phyloP scores from a whole-genome alignment of 2,113 vertebrate genomes.

The Malurus alboscapulatus region DNA sequence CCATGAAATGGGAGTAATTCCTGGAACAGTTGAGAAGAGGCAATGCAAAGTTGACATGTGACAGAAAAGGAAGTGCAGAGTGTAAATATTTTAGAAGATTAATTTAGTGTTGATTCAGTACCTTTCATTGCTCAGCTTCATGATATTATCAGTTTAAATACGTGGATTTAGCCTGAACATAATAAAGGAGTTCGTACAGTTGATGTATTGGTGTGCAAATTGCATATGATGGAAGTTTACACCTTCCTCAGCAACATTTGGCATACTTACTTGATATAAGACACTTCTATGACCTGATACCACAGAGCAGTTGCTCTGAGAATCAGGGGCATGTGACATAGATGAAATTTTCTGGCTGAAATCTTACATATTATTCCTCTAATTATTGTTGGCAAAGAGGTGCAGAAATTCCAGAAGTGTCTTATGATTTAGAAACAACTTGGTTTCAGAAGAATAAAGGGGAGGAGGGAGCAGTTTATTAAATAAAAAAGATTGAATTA shows the following conservation, averaged over 20 bases:
- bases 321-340: slow-evolving; percentile 46
- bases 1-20: neutral
- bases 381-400: slow-evolving; percentile 42
- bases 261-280: slow-evolving; percentile 10
- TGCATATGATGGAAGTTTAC: neutral
- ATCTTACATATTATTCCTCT: slow-evolving; percentile 28
- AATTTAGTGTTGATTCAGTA: neutral
- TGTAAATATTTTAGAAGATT: neutral
- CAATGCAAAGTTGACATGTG: neutral
- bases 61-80: neutral
- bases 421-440: slow-evolving; percentile 29
- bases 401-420: slow-evolving; percentile 39
- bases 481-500: neutral
- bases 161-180: neutral
- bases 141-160: neutral
- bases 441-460: neutral
- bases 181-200: neutral
- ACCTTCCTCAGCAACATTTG: slow-evolving; percentile 21
- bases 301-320: slow-evolving; percentile 5
- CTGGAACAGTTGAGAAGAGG: neutral
- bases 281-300: slow-evolving; percentile 17
- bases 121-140: neutral
- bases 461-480: neutral
- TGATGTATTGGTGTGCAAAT: neutral
- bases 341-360: slow-evolving; percentile 57